Conservation (phyloP, 2,888 invertebrate species). For the Phymatocera aterrima region DNA sequence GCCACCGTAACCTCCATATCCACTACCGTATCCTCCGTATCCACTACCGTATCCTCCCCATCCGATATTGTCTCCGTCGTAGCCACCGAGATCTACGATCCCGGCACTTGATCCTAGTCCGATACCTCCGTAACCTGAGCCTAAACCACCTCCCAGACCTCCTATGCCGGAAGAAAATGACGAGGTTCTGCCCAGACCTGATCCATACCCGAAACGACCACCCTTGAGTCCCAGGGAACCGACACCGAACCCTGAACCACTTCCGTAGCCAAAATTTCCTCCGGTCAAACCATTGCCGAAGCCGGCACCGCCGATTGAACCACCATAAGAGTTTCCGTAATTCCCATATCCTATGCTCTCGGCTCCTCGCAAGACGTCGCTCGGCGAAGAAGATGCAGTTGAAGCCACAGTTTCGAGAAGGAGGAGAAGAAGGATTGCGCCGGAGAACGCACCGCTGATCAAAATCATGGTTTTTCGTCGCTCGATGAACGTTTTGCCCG, state of each 20-base stretch:
- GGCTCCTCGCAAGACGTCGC: conserved; percentile 3
- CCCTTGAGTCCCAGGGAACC: conserved; percentile 69
- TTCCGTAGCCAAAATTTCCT: conserved; percentile 44
- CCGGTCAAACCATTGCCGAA: conserved; percentile 62
- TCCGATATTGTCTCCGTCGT: conserved; percentile 69
- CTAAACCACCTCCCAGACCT: background rate
- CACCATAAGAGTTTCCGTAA: conserved; percentile 71
- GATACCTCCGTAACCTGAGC: conserved; percentile 2
- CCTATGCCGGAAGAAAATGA: conserved; percentile 19
- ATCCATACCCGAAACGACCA: conserved; percentile 61
- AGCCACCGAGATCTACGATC: conserved; percentile 32
- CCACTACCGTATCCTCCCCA: conserved; percentile 64
- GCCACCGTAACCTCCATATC: conserved; percentile 59
- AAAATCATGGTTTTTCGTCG: background rate
- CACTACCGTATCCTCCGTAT: conserved; percentile 60
- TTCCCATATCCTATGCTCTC: conserved; percentile 56
- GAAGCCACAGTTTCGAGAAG: background rate
- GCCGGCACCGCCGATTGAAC: conserved; percentile 71
- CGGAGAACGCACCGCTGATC: background rate
- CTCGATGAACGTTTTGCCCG: background rate
- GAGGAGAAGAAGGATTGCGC: background rate
- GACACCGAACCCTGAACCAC: conserved; percentile 72
- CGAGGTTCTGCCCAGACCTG: conserved; percentile 25
- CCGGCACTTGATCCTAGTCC: background rate
- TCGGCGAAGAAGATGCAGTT: background rate